A percentile compares a stretch with the other conserved stretches of the same genome.
Evolutionary conservation across 2,888 invertebrate species (phyloP).

Genomic region (Oscheius onirici): DNA sequence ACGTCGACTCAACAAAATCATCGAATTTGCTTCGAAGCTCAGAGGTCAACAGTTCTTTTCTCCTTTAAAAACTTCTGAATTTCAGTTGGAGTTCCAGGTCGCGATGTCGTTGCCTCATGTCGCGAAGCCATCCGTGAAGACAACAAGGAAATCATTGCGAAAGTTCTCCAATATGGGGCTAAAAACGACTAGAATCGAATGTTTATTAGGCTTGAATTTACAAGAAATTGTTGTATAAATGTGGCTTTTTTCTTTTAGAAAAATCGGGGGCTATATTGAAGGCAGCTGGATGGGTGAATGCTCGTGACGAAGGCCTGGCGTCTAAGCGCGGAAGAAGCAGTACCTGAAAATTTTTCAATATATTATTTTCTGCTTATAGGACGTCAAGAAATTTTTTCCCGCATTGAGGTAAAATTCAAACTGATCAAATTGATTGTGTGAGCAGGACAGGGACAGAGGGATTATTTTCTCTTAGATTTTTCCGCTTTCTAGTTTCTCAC

Average conservation of each 20-base stretch:
- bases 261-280: slow-evolving; percentile 3
- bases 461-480: neutral
- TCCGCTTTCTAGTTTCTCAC: neutral
- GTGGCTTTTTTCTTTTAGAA: neutral
- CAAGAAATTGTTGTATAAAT: neutral
- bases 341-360: slow-evolving; percentile 10
- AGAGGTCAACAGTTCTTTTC: slow-evolving; percentile 35
- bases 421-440: too few relatives aligned
- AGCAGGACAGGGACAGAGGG: too few relatives aligned
- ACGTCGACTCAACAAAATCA: slow-evolving; percentile 56
- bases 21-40: slow-evolving; percentile 48
- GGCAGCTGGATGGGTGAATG: slow-evolving; percentile 24
- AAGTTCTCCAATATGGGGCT: slow-evolving; percentile 53
- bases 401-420: too few relatives aligned
- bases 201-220: neutral
- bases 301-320: slow-evolving; percentile 6
- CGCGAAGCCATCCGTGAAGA: slow-evolving; percentile 63
- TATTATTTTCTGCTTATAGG: too few relatives aligned
- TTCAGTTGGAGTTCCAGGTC: slow-evolving; percentile 60
- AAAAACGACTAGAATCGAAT: slow-evolving; percentile 1
- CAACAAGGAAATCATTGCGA: slow-evolving; percentile 59
- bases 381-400: too few relatives aligned
- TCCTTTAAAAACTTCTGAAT: neutral
- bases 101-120: slow-evolving; percentile 62
- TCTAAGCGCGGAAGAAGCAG: slow-evolving; percentile 63